A percentile compares a stretch with the other conserved stretches of the same genome.
Evolutionary conservation across 2,797 vertebrate genomes (phyloP).

Genomic region (Ctenochaetus hawaiiensis): DNA sequence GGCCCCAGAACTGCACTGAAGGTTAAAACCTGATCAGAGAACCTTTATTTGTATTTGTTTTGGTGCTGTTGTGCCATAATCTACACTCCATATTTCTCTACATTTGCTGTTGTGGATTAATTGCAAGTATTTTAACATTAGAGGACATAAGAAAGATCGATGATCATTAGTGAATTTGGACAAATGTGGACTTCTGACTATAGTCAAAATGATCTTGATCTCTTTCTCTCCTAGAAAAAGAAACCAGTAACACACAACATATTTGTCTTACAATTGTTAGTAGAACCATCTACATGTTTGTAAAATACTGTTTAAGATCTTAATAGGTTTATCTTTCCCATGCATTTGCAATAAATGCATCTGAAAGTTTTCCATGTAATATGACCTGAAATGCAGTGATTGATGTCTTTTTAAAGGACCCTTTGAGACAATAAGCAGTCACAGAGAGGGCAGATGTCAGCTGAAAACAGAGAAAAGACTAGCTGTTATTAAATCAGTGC

Average conservation of each 20-base stretch:
- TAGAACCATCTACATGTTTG: neutral
- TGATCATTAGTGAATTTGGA: neutral
- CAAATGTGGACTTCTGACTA: neutral
- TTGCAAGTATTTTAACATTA: neutral
- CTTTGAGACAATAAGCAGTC: constrained; percentile 2
- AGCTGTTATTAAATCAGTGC: constrained; percentile 30
- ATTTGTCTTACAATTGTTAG: neutral
- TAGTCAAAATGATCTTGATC: neutral
- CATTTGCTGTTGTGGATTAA: neutral
- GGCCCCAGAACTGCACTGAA: constrained; percentile 78
- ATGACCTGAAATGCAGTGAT: constrained; percentile 3
- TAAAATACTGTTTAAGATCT: neutral
- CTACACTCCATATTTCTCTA: neutral
- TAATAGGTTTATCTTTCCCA: neutral
- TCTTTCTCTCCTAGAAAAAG: neutral
- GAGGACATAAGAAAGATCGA: neutral
- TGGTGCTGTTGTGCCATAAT: neutral
- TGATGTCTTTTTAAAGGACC: neutral
- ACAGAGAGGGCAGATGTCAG: constrained; percentile 14
- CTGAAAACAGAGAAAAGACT: constrained; percentile 20
- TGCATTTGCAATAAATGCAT: neutral
- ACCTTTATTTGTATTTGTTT: neutral
- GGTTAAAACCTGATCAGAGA: constrained; percentile 63
- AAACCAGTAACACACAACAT: neutral
- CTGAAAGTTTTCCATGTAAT: constrained; percentile 6